Conservation (phyloP, 2,797 vertebrate species). For the Helicolenus hilgendorfi region DNA sequence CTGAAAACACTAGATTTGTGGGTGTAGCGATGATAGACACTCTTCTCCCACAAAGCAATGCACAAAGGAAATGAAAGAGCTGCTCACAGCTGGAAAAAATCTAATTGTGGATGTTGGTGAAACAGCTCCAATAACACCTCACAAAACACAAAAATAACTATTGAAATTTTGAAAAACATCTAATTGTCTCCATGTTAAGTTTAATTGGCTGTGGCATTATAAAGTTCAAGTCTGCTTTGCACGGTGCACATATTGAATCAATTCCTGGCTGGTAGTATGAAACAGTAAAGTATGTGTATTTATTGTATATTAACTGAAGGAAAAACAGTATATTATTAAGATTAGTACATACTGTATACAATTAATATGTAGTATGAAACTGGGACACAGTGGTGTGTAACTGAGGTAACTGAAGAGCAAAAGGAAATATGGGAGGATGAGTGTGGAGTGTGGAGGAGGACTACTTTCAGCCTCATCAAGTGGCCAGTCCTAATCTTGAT, state of each 20-base stretch:
- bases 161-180: not conserved
- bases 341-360: not conserved
- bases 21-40: not conserved
- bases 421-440: not conserved
- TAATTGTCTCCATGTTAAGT: not conserved
- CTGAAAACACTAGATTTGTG: not conserved
- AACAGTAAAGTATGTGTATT: not conserved
- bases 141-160: not conserved
- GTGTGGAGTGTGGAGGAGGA: not conserved
- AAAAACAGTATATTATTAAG: not conserved
- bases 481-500: not conserved
- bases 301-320: not conserved
- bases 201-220: not conserved
- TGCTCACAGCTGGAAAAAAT: conserved; percentile 8
- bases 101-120: not conserved
- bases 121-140: not conserved
- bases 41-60: not conserved
- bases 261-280: not conserved
- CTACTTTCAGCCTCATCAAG: not conserved
- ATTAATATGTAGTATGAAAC: not conserved
- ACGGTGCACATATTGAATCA: not conserved
- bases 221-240: not conserved
- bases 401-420: not conserved
- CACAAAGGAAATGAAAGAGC: not conserved
- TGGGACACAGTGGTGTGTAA: not conserved